Evolutionary conservation across 2,888 invertebrate species (phyloP).

Genomic region (Schizaphis graminum): DNA sequence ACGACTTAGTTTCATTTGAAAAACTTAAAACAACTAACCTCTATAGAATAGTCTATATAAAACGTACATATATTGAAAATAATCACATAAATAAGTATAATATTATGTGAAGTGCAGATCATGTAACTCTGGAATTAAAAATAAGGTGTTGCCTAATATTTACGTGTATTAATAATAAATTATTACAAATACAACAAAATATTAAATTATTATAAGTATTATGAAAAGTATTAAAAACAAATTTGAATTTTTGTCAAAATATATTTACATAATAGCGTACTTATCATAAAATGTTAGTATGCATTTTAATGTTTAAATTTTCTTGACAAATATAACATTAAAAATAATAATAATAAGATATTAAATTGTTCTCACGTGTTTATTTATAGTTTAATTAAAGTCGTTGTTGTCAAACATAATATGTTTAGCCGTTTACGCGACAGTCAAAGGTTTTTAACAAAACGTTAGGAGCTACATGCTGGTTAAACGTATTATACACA

Average conservation of each 20-base stretch:
- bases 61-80: not conserved
- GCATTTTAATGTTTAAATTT: not conserved
- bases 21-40: not conserved
- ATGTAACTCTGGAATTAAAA: slow-evolving; percentile 4
- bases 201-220: not conserved
- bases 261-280: not conserved
- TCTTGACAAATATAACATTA: not conserved
- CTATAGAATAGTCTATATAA: not conserved
- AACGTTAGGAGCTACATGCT: not conserved
- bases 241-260: not conserved
- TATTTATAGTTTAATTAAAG: not conserved
- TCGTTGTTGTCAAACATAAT: not conserved
- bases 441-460: not conserved
- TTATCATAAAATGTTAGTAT: not conserved
- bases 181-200: not conserved
- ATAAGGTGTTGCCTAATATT: not conserved
- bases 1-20: not conserved
- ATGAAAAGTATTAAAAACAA: not conserved
- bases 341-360: not conserved
- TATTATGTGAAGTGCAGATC: not conserved
- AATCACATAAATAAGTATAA: not conserved
- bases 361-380: not conserved
- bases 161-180: not conserved
- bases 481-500: not conserved
- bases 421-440: not conserved